Percentiles rank a stretch among this genome's conserved stretches.
These are phyloP conservation scores for Chironomus riparius DNA, from an alignment of 2,888 invertebrate genomes.

Conservation along the genomic window DNA sequence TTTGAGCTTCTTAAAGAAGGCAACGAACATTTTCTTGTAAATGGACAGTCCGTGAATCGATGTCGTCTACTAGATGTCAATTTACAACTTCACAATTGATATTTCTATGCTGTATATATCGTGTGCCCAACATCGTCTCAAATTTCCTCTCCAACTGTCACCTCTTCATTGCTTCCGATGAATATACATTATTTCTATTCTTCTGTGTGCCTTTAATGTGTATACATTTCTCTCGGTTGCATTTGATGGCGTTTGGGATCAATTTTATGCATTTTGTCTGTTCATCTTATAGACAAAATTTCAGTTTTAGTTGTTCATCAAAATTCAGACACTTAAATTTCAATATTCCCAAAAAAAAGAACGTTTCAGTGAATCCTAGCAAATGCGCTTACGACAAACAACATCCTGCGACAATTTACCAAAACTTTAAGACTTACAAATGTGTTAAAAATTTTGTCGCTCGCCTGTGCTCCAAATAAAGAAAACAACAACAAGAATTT, in stretches of 20 bases:
- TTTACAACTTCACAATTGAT: constrained; percentile 10
- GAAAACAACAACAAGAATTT: not conserved
- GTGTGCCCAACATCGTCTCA: constrained; percentile 20
- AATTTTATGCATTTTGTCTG: too few relatives aligned
- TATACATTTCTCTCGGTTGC: too few relatives aligned
- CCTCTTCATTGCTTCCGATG: constrained; percentile 14
- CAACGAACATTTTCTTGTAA: not conserved
- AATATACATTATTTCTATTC: not conserved
- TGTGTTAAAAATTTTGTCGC: constrained; percentile 4
- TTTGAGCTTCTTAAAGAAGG: not conserved
- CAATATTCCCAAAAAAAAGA: too few relatives aligned
- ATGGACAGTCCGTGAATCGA: constrained; percentile 10
- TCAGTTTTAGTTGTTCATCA: too few relatives aligned
- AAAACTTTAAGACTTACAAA: not conserved
- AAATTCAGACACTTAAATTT: too few relatives aligned
- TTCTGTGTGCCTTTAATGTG: too few relatives aligned
- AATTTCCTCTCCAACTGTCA: constrained; percentile 22
- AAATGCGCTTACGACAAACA: not conserved
- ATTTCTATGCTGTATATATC: not conserved
- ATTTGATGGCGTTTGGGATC: too few relatives aligned
- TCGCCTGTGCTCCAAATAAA: not conserved
- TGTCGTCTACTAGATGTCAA: constrained; percentile 4
- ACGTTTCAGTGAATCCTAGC: too few relatives aligned
- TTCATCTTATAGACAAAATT: too few relatives aligned
- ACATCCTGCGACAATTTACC: too few relatives aligned